Conservation (phyloP, 2,797 vertebrate genomes). For the Graptemys geographica region DNA sequence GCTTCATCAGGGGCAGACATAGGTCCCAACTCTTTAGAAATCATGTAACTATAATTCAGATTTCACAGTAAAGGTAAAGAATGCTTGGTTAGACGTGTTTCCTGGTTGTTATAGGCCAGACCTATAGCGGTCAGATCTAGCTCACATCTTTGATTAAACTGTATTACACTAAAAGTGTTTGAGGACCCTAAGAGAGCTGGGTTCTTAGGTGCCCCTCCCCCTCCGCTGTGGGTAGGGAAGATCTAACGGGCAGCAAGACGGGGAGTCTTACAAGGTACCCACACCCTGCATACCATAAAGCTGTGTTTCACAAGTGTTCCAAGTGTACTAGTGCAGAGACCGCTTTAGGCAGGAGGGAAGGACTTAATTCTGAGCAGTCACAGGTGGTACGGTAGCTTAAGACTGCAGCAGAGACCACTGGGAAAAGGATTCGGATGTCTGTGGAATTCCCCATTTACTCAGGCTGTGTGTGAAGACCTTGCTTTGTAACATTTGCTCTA, state of each 20-base stretch:
- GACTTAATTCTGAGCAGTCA: fast-evolving
- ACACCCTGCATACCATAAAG: fast-evolving
- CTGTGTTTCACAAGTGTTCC: fast-evolving
- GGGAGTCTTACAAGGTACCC: not conserved
- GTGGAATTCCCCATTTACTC: too few relatives aligned
- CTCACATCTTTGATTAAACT: not conserved
- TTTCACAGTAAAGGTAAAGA: not conserved
- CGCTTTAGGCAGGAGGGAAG: not conserved
- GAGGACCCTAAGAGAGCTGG: not conserved
- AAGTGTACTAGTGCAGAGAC: fast-evolving
- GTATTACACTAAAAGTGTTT: not conserved
- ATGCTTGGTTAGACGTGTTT: not conserved
- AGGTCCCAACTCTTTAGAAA: not conserved
- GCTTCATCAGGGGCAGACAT: fast-evolving
- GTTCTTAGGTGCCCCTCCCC: not conserved
- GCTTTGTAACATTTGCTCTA: too few relatives aligned
- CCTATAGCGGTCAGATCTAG: not conserved
- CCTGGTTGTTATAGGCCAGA: not conserved
- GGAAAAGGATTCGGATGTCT: too few relatives aligned
- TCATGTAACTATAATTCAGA: not conserved
- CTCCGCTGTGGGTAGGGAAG: not conserved
- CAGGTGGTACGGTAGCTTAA: not conserved
- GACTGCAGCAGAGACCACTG: too few relatives aligned
- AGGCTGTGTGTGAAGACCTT: too few relatives aligned
- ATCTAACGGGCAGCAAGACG: not conserved